Conservation (phyloP, 2,888 invertebrate genomes). For the Aphidoletes aphidimyza region DNA sequence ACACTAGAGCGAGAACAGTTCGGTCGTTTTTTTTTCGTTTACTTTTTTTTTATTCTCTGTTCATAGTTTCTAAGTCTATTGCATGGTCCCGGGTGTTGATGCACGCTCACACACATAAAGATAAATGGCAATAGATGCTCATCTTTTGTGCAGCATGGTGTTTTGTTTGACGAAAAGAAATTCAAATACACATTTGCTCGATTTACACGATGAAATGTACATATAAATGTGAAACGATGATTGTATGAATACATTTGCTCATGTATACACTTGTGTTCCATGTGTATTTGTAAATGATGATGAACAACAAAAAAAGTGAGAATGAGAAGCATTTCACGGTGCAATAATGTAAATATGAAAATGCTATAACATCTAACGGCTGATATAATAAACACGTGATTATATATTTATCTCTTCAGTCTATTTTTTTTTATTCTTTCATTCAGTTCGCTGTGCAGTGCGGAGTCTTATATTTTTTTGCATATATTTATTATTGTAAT, state of each 20-base stretch:
- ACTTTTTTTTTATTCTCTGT: not conserved
- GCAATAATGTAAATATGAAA: slow-evolving; percentile 52
- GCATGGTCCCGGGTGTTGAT: not conserved
- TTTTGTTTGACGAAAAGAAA: not conserved
- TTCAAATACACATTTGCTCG: not conserved
- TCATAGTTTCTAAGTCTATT: not conserved
- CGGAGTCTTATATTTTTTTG: not conserved
- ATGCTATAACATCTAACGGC: slow-evolving; percentile 50
- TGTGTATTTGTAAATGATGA: not conserved
- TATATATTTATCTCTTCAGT: slow-evolving; percentile 52
- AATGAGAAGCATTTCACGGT: not conserved
- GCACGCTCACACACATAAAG: not conserved
- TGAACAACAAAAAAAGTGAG: not conserved
- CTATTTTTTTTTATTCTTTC: slow-evolving; percentile 18
- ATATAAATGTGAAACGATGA: slow-evolving; percentile 10
- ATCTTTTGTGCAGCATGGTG: not conserved
- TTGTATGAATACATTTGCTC: not conserved
- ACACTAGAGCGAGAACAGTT: not conserved
- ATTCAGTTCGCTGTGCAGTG: not conserved
- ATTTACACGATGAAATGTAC: no score
- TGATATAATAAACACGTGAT: slow-evolving; percentile 55
- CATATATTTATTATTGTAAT: slow-evolving; percentile 20
- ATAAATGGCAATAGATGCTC: slow-evolving; percentile 38
- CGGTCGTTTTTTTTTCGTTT: not conserved
- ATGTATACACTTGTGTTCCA: not conserved